Percentiles rank a stretch among this genome's conserved stretches.
These are phyloP conservation scores for Drosophila trapezifrons DNA, from an alignment of 1,140 invertebrate species.

Conservation along the genomic window DNA sequence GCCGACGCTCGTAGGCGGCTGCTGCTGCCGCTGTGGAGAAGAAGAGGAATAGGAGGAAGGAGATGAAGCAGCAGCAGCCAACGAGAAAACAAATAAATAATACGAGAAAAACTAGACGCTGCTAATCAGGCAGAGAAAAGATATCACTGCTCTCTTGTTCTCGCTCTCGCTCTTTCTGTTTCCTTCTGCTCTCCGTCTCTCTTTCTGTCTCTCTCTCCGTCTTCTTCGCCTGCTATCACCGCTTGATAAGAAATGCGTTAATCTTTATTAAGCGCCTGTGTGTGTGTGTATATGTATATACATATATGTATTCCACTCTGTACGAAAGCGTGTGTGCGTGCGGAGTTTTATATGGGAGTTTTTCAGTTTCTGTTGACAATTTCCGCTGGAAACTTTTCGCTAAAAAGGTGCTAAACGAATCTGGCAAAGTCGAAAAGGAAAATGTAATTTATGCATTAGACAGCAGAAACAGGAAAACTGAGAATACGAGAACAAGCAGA, in stretches of 20 bases:
- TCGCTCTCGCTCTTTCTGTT: not conserved
- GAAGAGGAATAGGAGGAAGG: not conserved
- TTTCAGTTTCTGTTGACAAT: conserved; percentile 61
- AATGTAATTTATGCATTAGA: conserved; percentile 65
- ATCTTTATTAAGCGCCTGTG: conserved; percentile 73
- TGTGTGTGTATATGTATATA: conserved; percentile 17
- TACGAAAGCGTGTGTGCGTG: conserved; percentile 15
- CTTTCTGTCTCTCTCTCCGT: conserved; percentile 23
- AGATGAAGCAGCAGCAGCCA: conserved; percentile 44
- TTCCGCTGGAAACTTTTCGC: conserved; percentile 61
- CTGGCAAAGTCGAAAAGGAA: conserved; percentile 38
- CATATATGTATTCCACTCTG: conserved; percentile 11
- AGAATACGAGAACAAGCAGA: conserved; percentile 46
- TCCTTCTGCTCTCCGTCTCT: conserved; percentile 7
- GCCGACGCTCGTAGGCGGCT: conserved; percentile 54
- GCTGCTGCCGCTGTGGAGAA: conserved; percentile 34
- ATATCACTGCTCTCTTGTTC: conserved; percentile 29
- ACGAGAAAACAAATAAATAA: conserved; percentile 77
- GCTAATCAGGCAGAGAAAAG: conserved; percentile 49
- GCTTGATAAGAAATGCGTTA: conserved; percentile 81
- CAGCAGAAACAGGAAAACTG: conserved; percentile 54
- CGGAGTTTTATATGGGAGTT: conserved; percentile 50
- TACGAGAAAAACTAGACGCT: conserved; percentile 73
- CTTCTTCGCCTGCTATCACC: conserved; percentile 61
- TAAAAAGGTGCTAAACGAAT: conserved; percentile 43